Base-by-base conservation (phyloP, 2,888 invertebrate genomes). In the Rotaria sp. region DNA sequence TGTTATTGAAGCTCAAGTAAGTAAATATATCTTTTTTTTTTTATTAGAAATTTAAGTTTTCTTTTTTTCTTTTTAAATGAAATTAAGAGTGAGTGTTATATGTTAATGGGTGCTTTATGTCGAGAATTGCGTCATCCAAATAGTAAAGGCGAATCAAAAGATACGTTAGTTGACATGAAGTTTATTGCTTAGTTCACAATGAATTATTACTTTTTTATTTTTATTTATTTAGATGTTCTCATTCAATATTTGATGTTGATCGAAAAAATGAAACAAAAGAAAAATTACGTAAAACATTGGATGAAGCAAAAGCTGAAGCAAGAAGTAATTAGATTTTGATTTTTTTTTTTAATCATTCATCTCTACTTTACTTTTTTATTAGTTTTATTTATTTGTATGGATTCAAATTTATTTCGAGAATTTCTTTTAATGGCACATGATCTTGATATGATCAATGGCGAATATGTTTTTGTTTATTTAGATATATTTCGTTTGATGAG, bases 381-480 rank as follows among this genome's bases (percentile, higher is more conserved):
- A 80, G 75, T 80, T 41, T 80, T 80, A 45, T 45, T 80, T 26
- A 45, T 45, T 18, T 80, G 75, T 41, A 80, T 80, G 75, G 75
- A 80, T 45, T 80, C 75, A 38, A 45, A 45, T 41, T 26, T 80
- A 80, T 80, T 80, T 45, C 75, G 75, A 80, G 75, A 80, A 26
- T 80, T 80, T n/a, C 94, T 98, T 93, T 92, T 98, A 89, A 96
- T 96, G 18, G 98, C 98, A 3, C 95, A 96, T 89, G 95, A 96
- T 88, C 93, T 98, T 88, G 95, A 95, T 89, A 98, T 99, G 96
- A 95, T 96, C 87, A 95, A 95, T 87, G 97, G 97, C 13, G 97
- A 98, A 92, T 99, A 97, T 92, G 96, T 97, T 85, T 97, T 99
- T 93, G 96, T 99, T 92, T 98, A 96, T 92, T 96, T 98, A 89